Evolutionary conservation across 2,888 invertebrate species (phyloP).

Genomic region (Dolichomitus sp.): DNA sequence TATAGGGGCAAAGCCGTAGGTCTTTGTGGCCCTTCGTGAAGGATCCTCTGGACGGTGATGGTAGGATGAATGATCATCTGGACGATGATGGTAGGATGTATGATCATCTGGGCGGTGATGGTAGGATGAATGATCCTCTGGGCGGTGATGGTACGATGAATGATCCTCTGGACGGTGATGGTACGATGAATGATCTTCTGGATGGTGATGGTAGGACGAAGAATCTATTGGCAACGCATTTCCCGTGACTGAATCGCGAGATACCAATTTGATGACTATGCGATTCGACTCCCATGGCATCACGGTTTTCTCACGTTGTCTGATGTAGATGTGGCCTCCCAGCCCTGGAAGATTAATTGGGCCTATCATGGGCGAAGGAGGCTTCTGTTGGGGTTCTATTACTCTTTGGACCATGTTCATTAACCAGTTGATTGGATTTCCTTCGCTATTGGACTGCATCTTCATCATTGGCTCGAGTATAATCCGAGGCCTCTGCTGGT

Average conservation of each 20-base stretch:
- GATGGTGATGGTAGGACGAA: neutral
- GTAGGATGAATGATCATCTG: neutral
- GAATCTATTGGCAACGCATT: conserved; percentile 12
- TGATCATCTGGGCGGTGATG: conserved; percentile 6
- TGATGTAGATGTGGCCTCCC: conserved; percentile 75
- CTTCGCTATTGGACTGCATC: conserved; percentile 64
- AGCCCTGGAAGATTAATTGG: conserved; percentile 77
- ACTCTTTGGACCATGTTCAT: conserved; percentile 63
- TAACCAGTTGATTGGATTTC: conserved; percentile 71
- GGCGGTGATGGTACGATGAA: too few relatives aligned
- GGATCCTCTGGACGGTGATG: conserved; percentile 28
- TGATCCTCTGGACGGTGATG: too few relatives aligned
- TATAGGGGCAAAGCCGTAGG: conserved; percentile 6
- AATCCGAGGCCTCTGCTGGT: conserved; percentile 68
- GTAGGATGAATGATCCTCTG: too few relatives aligned
- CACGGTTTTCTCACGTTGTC: conserved; percentile 69
- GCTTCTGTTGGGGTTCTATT: conserved; percentile 63
- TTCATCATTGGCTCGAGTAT: conserved; percentile 72
- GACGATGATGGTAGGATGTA: neutral
- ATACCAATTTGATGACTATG: conserved; percentile 74
- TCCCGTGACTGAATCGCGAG: conserved; percentile 42
- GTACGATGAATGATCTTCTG: too few relatives aligned
- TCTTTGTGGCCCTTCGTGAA: conserved; percentile 10
- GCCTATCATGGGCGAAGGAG: conserved; percentile 71
- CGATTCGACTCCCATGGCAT: conserved; percentile 67